Evolutionary conservation across 2,113 vertebrate genomes (phyloP), one percentile per base, ranked within the genome.

Genomic region (Leucopsar rothschildi): DNA sequence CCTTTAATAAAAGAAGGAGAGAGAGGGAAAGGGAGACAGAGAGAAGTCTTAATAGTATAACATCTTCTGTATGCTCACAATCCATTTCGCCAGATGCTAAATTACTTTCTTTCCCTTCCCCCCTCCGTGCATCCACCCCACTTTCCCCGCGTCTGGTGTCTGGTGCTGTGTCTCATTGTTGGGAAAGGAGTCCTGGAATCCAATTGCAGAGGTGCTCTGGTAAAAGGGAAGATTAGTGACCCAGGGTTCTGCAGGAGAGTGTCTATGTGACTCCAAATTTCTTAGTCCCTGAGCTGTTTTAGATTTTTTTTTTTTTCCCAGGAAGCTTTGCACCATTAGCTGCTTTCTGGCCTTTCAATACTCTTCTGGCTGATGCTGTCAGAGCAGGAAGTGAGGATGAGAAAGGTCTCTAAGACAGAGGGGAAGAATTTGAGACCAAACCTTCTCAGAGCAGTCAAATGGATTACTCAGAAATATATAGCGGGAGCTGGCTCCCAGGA

Each of bases 1-100:
- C 94, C 96, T 98, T 97, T 97, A 97, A 97, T 96, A 97, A 97
- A 91, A 91, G 72, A n/a, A 65, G 80, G 80, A 82, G 64, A 93
- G 69, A 89, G 45, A 91, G 78, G 21, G 39, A 70, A 65, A 88
- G 59, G 27, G 72, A 95, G 86, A 72, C 50, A 55, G 81, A 47
- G 81, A 85, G 88, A 93, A 92, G 73, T 55, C 76, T 76, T 59
- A 73, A 87, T 75, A n/a, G 80, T 28, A 29, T 65, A 89, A 63
- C 90, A 64, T 93, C 64, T 82, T 95, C 92, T 95, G 47, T 37
- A 86, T 86, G 85, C 60, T 97, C 89, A 52, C 60, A 61, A 82
- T 85, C 90, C 92, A 59, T 93, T 94, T 95, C 1, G 16, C 81
- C 93, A 97, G 93, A 96, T 94, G 88, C 77, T 92, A 84, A 82